Base-by-base conservation (phyloP, 2,113 vertebrate species). In the Osmerus eperlanus region DNA sequence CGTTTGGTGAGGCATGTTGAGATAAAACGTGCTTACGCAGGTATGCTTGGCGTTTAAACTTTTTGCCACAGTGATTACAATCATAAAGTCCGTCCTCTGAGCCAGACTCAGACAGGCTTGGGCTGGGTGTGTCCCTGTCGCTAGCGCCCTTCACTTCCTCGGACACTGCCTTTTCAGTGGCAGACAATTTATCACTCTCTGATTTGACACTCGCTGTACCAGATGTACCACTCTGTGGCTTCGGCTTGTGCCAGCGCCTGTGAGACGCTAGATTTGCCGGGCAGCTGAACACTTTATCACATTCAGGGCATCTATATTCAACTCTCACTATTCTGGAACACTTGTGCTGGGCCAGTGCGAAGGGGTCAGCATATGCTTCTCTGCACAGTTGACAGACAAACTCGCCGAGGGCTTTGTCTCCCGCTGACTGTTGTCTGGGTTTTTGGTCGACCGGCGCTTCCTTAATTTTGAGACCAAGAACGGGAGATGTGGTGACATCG, bases 381-480 rank as follows among this genome's bases (percentile, higher is more conserved):
- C 95, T 93, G 83, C 96, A 98, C 73, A 98, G 91, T 89, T 97
- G 96, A 86, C 96, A 98, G 80, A 97, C 94, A 80, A 96, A 97
- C 83, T 94, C 95, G 2, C 94, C 96, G 61, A 94, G 82, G 6
- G 92, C 93, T 52, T 88, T 86, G 65, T 84, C 91, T 0, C 89
- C 88, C 15, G 75, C 63, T 21, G 73, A 52, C 41, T 65, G 83
- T 3, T 89, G 75, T 63, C 80, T 84, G 16, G 86, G 80, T 18
- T 91, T 91, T 67, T 87, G 92, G 68, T 95, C 94, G n/a, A 89
- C 86, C 13, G 90, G 94, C 4, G 92, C 94, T 78, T 95, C 96
- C 84, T 95, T 96, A 81, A 98, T 98, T 83, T 90, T 92, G 60
- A 97, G 91, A 76, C 96, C 96, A 70, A 98, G 91, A 60, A 98